A percentile compares a stretch with the other conserved stretches of the same genome.
These are phyloP conservation scores for Drosophila borealis DNA, from an alignment of 2,888 invertebrate genomes.

Conservation along the genomic window DNA sequence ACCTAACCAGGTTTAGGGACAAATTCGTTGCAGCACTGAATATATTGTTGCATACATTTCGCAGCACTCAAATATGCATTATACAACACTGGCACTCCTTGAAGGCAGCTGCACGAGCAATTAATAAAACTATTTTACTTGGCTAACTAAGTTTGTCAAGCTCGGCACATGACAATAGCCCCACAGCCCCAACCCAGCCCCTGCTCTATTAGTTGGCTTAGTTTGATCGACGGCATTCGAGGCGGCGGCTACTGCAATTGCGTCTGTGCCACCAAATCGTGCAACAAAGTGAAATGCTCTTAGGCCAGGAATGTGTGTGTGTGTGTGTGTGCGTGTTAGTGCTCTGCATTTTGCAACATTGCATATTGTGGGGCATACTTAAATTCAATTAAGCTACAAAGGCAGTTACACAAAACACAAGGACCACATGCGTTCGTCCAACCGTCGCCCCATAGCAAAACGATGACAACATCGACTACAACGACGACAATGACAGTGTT, in stretches of 20 bases:
- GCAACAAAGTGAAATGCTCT: constrained; percentile 72
- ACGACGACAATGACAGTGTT: neutral
- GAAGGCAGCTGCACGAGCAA: constrained; percentile 50
- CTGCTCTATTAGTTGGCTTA: constrained; percentile 17
- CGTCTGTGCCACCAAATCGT: constrained; percentile 53
- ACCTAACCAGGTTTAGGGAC: no score
- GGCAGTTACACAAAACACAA: constrained; percentile 61
- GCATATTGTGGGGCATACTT: constrained; percentile 78
- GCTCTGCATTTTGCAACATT: constrained; percentile 71
- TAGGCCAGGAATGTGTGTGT: constrained; percentile 14
- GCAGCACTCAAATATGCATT: constrained; percentile 14
- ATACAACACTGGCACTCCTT: constrained; percentile 35
- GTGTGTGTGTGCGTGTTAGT: constrained; percentile 19
- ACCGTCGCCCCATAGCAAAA: constrained; percentile 4
- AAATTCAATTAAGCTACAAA: constrained; percentile 80
- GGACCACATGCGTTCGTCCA: constrained; percentile 50
- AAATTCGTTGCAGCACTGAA: neutral
- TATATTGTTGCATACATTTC: neutral
- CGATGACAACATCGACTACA: constrained; percentile 20
- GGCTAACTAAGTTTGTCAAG: constrained; percentile 62
- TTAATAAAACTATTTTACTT: constrained; percentile 68
- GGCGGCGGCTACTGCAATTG: constrained; percentile 16
- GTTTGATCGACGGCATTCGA: constrained; percentile 46
- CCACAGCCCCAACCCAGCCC: neutral
- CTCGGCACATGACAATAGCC: constrained; percentile 26